Conservation (phyloP, 2,797 vertebrate genomes). For the Mormyrus proboscirostris region DNA sequence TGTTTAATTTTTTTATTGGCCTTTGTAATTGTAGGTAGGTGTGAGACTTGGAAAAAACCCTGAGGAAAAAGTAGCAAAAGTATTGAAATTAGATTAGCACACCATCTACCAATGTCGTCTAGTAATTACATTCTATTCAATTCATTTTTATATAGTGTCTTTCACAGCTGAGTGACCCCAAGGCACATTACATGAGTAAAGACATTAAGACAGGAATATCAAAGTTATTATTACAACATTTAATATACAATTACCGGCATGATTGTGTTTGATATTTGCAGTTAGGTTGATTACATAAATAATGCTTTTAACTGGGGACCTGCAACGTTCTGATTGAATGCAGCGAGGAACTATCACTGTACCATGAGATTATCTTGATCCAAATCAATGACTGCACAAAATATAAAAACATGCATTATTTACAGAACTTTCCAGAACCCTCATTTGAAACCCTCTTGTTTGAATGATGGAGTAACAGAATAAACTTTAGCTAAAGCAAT, state of each 20-base stretch:
- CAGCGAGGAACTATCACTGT: background rate
- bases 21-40: background rate
- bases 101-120: background rate
- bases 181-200: background rate
- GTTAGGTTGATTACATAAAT: background rate
- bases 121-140: background rate
- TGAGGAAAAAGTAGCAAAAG: background rate
- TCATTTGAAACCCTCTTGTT: too few relatives aligned
- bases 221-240: background rate
- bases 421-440: background rate
- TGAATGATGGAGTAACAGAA: background rate
- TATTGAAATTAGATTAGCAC: background rate
- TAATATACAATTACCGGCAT: background rate
- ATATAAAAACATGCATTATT: background rate
- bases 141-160: background rate
- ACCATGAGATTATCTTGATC: background rate
- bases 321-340: background rate
- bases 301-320: background rate
- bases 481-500: background rate
- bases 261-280: background rate
- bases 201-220: background rate
- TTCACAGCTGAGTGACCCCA: background rate
- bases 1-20: background rate
- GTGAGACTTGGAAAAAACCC: background rate
- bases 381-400: background rate